Percentiles rank a stretch among this genome's conserved stretches.
Evolutionary conservation across 2,113 vertebrate species (phyloP).

Genomic region (Dicaeum eximium): DNA sequence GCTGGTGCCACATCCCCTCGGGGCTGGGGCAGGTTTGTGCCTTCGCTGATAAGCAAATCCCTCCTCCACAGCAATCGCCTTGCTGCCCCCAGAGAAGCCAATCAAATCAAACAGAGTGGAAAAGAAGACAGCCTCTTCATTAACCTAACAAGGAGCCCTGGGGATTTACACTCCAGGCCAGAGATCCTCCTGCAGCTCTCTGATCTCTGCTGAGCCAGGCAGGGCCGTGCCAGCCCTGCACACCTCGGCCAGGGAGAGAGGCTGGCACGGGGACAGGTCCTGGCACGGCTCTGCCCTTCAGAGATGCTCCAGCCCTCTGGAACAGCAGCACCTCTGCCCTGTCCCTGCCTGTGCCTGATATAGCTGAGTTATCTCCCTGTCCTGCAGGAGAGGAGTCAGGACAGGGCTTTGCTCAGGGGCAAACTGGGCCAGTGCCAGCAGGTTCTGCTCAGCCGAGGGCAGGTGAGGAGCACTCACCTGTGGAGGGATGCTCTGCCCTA

Average conservation of each 20-base stretch:
- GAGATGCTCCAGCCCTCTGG: neutral
- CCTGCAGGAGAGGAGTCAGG: neutral
- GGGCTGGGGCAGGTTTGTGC: neutral
- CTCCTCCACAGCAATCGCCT: neutral
- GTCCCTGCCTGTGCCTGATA: neutral
- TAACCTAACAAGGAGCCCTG: constrained; percentile 59
- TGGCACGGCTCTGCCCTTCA: accelerated
- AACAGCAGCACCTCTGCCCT: neutral
- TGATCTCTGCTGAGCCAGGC: neutral
- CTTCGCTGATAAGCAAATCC: constrained; percentile 37
- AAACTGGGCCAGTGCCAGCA: neutral
- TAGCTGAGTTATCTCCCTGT: neutral
- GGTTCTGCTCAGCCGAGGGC: neutral
- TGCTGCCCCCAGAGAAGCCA: constrained; percentile 48
- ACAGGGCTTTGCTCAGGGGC: accelerated
- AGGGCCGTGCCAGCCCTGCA: neutral
- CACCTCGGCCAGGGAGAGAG: too few species aligned
- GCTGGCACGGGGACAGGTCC: neutral
- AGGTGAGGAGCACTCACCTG: neutral
- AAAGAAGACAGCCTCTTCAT: constrained; percentile 59
- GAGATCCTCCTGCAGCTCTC: constrained; percentile 13
- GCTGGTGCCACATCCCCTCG: neutral
- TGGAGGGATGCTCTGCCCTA: neutral
- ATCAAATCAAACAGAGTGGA: constrained; percentile 56
- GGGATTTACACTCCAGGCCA: constrained; percentile 6